Conservation (phyloP, 2,113 vertebrate genomes). For the Lepus timidus region DNA sequence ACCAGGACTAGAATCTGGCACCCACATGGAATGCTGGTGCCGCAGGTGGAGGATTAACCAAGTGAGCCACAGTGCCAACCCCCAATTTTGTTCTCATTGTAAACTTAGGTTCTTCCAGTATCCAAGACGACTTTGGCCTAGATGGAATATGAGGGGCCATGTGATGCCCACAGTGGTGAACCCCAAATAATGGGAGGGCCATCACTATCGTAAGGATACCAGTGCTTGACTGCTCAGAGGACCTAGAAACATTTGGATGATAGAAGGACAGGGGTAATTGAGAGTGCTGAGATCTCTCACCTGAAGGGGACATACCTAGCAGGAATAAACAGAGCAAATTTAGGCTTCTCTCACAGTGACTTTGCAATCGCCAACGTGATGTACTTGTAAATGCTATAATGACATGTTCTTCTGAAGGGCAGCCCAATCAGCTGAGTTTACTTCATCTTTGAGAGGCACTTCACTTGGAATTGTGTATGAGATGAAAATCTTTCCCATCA, state of each 20-base stretch:
- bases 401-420: not conserved
- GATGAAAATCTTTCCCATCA: not conserved
- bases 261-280: not conserved
- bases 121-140: not conserved
- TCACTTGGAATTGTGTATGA: not conserved
- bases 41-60: too few relatives aligned
- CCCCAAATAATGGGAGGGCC: not conserved
- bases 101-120: not conserved
- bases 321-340: not conserved
- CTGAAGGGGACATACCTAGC: not conserved
- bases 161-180: not conserved
- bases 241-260: not conserved
- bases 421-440: not conserved
- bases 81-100: not conserved
- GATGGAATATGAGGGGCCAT: not conserved
- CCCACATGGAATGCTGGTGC: too few relatives aligned
- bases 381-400: not conserved
- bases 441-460: not conserved
- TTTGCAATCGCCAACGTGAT: not conserved
- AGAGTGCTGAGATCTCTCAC: too few relatives aligned
- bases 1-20: too few relatives aligned
- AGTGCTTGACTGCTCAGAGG: not conserved
- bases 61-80: too few relatives aligned
- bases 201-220: not conserved
- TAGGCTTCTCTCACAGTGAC: not conserved